Percentiles rank a stretch among this genome's conserved stretches.
Evolutionary conservation across 2,888 invertebrate genomes (phyloP).

Genomic region (Anaspis maculata): DNA sequence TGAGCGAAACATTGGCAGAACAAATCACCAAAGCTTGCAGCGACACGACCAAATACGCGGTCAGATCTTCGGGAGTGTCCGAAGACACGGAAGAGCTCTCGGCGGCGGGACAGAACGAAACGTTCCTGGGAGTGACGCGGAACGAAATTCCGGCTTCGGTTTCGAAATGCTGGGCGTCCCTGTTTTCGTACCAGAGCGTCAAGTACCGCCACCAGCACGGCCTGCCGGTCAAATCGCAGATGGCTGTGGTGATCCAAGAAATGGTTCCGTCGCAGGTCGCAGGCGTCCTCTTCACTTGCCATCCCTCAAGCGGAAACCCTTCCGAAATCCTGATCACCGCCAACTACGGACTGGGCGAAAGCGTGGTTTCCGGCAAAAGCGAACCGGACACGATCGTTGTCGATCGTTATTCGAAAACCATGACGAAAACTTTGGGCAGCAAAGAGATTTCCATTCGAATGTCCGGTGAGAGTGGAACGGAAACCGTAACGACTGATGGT

Average conservation of each 20-base stretch:
- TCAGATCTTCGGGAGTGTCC: slow-evolving; percentile 56
- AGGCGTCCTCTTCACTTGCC: slow-evolving; percentile 75
- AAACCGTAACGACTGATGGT: slow-evolving; percentile 2
- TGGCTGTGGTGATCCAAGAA: slow-evolving; percentile 74
- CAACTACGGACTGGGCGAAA: slow-evolving; percentile 77
- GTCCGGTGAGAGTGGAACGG: too few relatives aligned
- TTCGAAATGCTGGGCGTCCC: slow-evolving; percentile 73
- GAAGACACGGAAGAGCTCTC: slow-evolving; percentile 76
- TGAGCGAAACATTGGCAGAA: slow-evolving; percentile 33
- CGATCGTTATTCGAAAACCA: slow-evolving; percentile 43
- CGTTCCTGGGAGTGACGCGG: slow-evolving; percentile 58
- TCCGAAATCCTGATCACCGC: slow-evolving; percentile 62
- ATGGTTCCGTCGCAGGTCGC: slow-evolving; percentile 64
- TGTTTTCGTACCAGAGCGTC: slow-evolving; percentile 67
- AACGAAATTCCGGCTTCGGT: slow-evolving; percentile 50
- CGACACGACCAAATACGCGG: slow-evolving; percentile 49
- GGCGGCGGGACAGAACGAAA: slow-evolving; percentile 78
- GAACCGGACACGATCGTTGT: slow-evolving; percentile 69
- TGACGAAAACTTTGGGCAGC: slow-evolving; percentile 44
- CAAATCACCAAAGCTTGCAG: slow-evolving; percentile 6
- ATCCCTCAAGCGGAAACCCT: slow-evolving; percentile 66
- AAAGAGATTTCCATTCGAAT: too few relatives aligned
- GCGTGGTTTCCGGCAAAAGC: slow-evolving; percentile 67
- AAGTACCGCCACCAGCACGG: slow-evolving; percentile 74
- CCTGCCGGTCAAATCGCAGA: slow-evolving; percentile 55